Evolutionary conservation across 2,888 invertebrate species (phyloP).

Genomic region (Pyrocoelia pectoralis): DNA sequence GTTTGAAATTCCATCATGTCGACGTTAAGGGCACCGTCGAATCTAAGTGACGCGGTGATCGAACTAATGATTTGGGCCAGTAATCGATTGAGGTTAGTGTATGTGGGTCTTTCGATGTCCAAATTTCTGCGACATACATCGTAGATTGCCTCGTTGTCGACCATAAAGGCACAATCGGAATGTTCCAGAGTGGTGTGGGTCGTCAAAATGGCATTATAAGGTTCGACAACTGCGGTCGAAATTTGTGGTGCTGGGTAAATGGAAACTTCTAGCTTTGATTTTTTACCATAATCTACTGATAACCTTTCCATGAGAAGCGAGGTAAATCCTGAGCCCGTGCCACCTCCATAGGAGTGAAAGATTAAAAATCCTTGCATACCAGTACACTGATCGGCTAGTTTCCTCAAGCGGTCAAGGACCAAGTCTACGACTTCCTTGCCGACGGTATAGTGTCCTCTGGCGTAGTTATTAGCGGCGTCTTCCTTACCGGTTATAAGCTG

Average conservation of each 20-base stretch:
- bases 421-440: too few species aligned
- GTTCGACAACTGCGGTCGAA: conserved; percentile 63
- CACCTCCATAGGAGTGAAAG: too few species aligned
- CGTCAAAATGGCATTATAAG: conserved; percentile 54
- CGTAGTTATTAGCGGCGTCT: too few species aligned
- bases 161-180: conserved; percentile 70
- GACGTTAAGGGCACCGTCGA: too few species aligned
- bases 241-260: too few species aligned
- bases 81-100: conserved; percentile 71
- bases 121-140: conserved; percentile 68
- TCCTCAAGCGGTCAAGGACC: too few species aligned
- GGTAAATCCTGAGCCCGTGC: too few species aligned
- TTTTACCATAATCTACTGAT: conserved; percentile 96
- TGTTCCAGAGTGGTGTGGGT: conserved; percentile 67
- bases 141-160: conserved; percentile 59
- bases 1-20: conserved; percentile 69
- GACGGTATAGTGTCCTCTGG: too few species aligned
- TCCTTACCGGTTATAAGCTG: too few species aligned
- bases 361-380: too few species aligned
- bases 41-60: conserved; percentile 69
- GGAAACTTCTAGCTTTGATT: conserved; percentile 81
- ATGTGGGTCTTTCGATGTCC: conserved; percentile 68
- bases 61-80: conserved; percentile 66
- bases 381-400: too few species aligned
- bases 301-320: too few species aligned